phyloP scores from a whole-genome alignment of 2,888 invertebrate genomes.

The Leptinotarsa haldemani region DNA sequence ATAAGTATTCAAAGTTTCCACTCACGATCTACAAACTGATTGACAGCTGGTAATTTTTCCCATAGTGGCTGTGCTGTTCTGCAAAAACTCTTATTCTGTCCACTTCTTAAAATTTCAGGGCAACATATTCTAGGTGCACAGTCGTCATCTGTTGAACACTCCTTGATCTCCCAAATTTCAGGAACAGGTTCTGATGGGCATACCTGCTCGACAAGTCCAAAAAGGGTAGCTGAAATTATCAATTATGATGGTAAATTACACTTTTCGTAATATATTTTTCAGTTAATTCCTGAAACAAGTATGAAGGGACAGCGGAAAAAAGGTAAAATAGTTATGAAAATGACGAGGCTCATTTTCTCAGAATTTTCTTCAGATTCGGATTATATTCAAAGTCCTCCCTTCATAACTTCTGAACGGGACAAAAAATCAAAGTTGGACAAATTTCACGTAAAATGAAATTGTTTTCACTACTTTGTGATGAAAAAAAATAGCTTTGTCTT shows the following conservation, averaged over 20 bases:
- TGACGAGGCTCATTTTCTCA: no score
- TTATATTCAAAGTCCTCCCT: no score
- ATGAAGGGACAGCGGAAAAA: no score
- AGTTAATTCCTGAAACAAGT: no score
- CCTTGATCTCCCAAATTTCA: constrained; percentile 77
- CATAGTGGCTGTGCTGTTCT: constrained; percentile 77
- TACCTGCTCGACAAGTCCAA: constrained; percentile 76
- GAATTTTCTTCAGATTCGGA: no score
- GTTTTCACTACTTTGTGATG: no score
- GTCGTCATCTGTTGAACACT: constrained; percentile 76
- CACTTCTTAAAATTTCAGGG: constrained; percentile 68
- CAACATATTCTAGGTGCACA: constrained; percentile 84
- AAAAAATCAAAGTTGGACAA: no score
- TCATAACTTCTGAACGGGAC: no score
- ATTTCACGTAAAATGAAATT: no score
- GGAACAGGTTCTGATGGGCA: constrained; percentile 78
- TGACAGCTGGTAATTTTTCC: constrained; percentile 73
- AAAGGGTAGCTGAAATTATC: constrained; percentile 70
- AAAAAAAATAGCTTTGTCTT: no score
- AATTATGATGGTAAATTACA: background rate
- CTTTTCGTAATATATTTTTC: background rate
- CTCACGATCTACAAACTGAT: constrained; percentile 75
- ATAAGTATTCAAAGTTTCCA: constrained; percentile 29
- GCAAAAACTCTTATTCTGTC: constrained; percentile 74
- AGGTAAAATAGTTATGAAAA: no score